Evolutionary conservation across 2,113 vertebrate genomes (phyloP), one percentile per base, ranked within the genome.

Genomic region (Vulpes ferrilata): DNA sequence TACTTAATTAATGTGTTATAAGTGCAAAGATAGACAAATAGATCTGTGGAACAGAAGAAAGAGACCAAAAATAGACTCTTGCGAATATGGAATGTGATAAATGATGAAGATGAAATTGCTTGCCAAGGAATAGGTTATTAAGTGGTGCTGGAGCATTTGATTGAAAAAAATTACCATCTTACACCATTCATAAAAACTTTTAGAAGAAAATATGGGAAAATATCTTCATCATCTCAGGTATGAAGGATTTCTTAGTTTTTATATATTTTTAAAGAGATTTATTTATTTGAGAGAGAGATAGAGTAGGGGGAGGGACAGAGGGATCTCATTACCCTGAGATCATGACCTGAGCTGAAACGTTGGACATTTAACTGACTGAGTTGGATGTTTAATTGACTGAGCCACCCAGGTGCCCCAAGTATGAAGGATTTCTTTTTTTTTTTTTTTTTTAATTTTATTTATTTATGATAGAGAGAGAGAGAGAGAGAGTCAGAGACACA

Each of bases 381-480:
- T 38, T 71, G 69, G n/a, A 11, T 0, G 4, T 20, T 22, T 38
- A 71, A 38, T 32, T 38, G n/a, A 71, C n/a, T 71, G 35, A 73
- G 69, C n/a, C 19, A 38, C n/a, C n/a, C 69, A 11, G 35, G 35
- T 11, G 5, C 35, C 69, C 69, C 20, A 38, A 25, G 20, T 82
- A 84, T 92, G 51, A 93, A 67, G 43, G n/a, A 91, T 83, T 93
- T 95, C 80, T 90, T 55, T 35, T 35, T 35, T 35, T 35, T 35
- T 35, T 35, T 35, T 35, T 35, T 35, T 35, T 35, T 35, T 2
- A 35, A 35, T 35, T 35, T 35, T 35, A 35, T 35, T 35, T 35
- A 35, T 35, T 35, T 35, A 35, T 35, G 35, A 35, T 35, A 35
- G 35, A 35, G 35, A 35, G 35, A 35, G 35, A 35, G 35, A 35